Evolutionary conservation across 2,113 vertebrate species (phyloP).

Genomic region (Cettia cetti): DNA sequence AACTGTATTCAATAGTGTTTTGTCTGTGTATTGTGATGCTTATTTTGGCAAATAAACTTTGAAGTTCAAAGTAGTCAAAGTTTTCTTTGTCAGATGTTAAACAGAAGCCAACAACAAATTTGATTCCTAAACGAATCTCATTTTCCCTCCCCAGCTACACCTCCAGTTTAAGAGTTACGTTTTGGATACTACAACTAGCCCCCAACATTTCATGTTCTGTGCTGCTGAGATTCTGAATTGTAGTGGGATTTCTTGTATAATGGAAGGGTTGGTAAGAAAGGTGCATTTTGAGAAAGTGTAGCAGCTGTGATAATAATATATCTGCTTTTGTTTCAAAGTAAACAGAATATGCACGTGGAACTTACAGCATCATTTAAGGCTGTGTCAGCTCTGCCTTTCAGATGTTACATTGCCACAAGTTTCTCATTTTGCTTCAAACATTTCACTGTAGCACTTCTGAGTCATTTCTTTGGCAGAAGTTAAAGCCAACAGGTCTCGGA

Average conservation of each 20-base stretch:
- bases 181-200: not conserved
- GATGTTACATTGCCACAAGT: not conserved
- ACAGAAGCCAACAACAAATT: not conserved
- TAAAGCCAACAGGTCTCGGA: not conserved
- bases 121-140: not conserved
- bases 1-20: not conserved
- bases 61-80: not conserved
- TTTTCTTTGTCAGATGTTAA: not conserved
- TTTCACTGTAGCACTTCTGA: not conserved
- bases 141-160: accelerated
- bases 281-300: not conserved
- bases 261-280: not conserved
- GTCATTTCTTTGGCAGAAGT: not conserved
- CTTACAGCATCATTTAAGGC: not conserved
- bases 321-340: not conserved
- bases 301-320: not conserved
- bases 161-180: not conserved
- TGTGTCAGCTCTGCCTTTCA: not conserved
- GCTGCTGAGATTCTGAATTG: not conserved
- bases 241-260: not conserved
- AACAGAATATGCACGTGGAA: not conserved
- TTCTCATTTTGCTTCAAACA: not conserved
- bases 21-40: not conserved
- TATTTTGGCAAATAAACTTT: not conserved
- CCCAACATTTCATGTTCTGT: not conserved